Conservation (phyloP, 1,140 invertebrate genomes). For the Tachypleus tridentatus region DNA sequence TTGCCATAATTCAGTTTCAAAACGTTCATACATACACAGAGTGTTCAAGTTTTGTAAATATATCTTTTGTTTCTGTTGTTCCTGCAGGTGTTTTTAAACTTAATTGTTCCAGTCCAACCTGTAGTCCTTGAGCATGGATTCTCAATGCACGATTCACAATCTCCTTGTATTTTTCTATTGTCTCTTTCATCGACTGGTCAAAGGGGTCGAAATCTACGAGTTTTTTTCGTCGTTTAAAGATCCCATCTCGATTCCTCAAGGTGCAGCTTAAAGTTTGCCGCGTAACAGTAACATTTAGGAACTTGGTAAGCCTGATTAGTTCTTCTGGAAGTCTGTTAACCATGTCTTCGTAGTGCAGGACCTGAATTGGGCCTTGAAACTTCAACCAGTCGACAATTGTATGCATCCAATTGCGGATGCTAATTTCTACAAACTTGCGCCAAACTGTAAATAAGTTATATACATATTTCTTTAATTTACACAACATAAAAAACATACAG, state of each 20-base stretch:
- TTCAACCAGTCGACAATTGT: slow-evolving; percentile 56
- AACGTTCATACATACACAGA: too few relatives aligned
- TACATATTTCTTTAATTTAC: too few relatives aligned
- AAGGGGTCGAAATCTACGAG: slow-evolving; percentile 53
- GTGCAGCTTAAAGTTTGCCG: slow-evolving; percentile 28
- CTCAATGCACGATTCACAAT: slow-evolving; percentile 7
- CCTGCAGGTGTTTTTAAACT: too few relatives aligned
- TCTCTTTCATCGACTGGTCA: slow-evolving; percentile 1
- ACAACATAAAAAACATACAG: too few relatives aligned
- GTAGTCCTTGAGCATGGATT: slow-evolving; percentile 11
- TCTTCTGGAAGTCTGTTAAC: slow-evolving; percentile 46
- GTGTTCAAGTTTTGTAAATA: too few relatives aligned
- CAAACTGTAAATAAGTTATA: slow-evolving; percentile 43
- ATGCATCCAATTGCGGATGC: slow-evolving; percentile 50
- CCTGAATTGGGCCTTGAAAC: slow-evolving; percentile 51
- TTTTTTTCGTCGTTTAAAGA: slow-evolving; percentile 51
- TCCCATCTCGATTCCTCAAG: slow-evolving; percentile 43
- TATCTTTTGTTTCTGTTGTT: too few relatives aligned
- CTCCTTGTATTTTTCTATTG: not conserved
- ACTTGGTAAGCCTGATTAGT: slow-evolving; percentile 45
- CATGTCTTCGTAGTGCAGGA: slow-evolving; percentile 57
- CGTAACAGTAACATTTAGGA: slow-evolving; percentile 35
- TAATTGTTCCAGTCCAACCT: not conserved
- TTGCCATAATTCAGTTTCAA: too few relatives aligned
- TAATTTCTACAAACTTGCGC: slow-evolving; percentile 53